Evolutionary conservation across 2,113 vertebrate species (phyloP).

Genomic region (Melierax canorus): DNA sequence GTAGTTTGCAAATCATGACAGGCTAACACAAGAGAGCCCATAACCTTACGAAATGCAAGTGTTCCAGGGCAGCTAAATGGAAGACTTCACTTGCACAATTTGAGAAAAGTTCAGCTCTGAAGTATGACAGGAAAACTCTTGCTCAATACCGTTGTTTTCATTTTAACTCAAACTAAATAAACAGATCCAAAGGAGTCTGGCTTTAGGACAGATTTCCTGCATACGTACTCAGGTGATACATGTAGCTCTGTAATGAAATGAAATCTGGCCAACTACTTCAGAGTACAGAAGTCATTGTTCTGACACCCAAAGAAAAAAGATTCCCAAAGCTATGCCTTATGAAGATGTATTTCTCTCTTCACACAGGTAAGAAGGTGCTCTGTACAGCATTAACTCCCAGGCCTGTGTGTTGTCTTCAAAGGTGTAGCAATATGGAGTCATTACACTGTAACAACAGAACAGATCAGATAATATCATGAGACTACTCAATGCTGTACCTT

Average conservation of each 20-base stretch:
- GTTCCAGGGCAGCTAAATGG: slow-evolving; percentile 11
- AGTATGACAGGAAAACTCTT: slow-evolving; percentile 12
- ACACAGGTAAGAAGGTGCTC: background rate
- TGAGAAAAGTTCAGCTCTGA: slow-evolving; percentile 36
- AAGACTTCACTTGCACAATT: slow-evolving; percentile 32
- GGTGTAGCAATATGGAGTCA: background rate
- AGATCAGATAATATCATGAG: background rate
- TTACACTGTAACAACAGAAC: background rate
- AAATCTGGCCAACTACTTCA: background rate
- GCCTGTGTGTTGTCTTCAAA: background rate
- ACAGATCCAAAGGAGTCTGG: slow-evolving; percentile 1
- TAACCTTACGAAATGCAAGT: background rate
- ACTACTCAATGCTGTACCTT: background rate
- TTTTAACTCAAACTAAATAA: slow-evolving; percentile 13
- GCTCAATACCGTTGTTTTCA: slow-evolving; percentile 26
- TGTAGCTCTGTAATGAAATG: background rate
- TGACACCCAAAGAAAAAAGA: background rate
- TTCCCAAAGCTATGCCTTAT: background rate
- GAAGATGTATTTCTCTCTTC: background rate
- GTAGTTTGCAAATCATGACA: background rate
- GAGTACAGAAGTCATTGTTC: background rate
- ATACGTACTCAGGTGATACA: background rate
- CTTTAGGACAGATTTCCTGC: background rate
- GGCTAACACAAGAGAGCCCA: background rate
- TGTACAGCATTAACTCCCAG: background rate